Percentiles rank a stretch among this genome's conserved stretches.
Conservation (phyloP, 2,888 invertebrate genomes). For the Lydus trimaculatus region DNA sequence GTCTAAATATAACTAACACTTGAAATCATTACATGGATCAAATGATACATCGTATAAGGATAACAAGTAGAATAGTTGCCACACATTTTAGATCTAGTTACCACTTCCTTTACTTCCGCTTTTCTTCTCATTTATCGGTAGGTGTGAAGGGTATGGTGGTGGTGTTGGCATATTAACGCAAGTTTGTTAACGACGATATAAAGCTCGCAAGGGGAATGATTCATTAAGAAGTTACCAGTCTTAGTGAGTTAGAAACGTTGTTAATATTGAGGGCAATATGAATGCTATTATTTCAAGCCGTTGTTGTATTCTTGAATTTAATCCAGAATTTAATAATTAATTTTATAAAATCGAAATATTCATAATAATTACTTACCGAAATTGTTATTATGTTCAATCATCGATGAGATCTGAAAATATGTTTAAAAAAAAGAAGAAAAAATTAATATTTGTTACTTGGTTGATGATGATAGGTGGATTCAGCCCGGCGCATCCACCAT, state of each 20-base stretch:
- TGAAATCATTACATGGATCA: constrained; percentile 22
- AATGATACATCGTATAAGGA: neutral
- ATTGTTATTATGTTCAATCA: neutral
- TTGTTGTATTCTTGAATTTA: constrained; percentile 28
- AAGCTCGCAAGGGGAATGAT: constrained; percentile 49
- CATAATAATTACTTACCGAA: neutral
- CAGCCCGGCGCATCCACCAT: neutral
- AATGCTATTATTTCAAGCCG: constrained; percentile 37
- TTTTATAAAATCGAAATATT: neutral
- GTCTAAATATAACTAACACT: constrained; percentile 16
- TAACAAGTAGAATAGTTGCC: neutral
- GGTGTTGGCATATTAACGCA: constrained; percentile 45
- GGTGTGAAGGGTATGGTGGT: neutral
- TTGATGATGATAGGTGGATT: neutral
- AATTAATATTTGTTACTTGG: neutral
- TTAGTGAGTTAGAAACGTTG: constrained; percentile 37
- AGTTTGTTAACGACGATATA: constrained; percentile 50
- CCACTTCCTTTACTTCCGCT: neutral
- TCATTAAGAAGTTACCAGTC: constrained; percentile 50
- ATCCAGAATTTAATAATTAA: neutral
- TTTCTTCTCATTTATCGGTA: neutral
- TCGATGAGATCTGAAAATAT: neutral
- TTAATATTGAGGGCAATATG: constrained; percentile 44
- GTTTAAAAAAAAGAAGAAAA: neutral
- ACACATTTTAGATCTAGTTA: neutral